Evolutionary conservation across 2,888 invertebrate species (phyloP).

Genomic region (Aphodius granarius): DNA sequence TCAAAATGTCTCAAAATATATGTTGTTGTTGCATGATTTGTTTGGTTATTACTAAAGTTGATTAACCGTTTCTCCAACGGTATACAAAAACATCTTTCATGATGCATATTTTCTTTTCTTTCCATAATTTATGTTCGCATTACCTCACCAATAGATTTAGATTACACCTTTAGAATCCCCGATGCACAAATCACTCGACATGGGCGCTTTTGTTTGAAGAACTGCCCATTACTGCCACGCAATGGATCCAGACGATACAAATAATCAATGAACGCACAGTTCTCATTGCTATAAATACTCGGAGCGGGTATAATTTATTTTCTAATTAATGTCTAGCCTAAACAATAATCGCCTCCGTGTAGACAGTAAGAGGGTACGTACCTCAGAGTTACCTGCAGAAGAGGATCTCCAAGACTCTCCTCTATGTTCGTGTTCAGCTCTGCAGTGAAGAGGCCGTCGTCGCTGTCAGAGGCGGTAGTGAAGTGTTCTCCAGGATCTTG

Average conservation of each 20-base stretch:
- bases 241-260: background rate
- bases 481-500: conserved; percentile 46
- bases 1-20: too few relatives aligned
- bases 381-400: background rate
- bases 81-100: background rate
- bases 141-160: background rate
- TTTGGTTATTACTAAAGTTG: too few relatives aligned
- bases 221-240: background rate
- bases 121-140: too few relatives aligned
- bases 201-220: background rate
- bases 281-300: background rate
- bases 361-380: background rate
- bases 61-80: too few relatives aligned
- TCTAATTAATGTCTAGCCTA: conserved; percentile 13
- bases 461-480: conserved; percentile 44
- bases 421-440: background rate
- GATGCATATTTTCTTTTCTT: too few relatives aligned
- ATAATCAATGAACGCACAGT: background rate
- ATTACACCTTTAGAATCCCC: background rate
- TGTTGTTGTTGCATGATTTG: too few relatives aligned
- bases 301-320: conserved; percentile 3
- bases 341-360: background rate
- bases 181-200: background rate
- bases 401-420: background rate
- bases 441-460: background rate